These are phyloP conservation scores for Poecile montanus DNA, from an alignment of 2,797 vertebrate species.

Conservation along the genomic window DNA sequence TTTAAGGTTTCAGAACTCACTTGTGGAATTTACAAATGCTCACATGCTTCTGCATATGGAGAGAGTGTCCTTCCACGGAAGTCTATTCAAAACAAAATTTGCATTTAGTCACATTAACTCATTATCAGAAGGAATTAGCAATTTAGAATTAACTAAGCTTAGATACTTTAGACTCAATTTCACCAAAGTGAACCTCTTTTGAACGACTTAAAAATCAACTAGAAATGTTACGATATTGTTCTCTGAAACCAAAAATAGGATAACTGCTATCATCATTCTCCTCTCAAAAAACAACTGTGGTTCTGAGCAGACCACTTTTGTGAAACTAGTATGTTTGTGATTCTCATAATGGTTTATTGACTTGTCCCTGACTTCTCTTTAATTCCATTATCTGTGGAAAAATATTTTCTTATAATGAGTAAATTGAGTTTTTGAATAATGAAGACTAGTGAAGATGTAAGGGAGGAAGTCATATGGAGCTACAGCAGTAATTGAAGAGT, in stretches of 20 bases:
- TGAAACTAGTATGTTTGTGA: not conserved
- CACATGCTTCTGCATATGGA: not conserved
- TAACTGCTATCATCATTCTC: not conserved
- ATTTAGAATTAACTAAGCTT: not conserved
- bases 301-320: not conserved
- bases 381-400: slow-evolving; percentile 40
- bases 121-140: not conserved
- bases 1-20: not conserved
- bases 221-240: not conserved
- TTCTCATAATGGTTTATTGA: slow-evolving; percentile 59
- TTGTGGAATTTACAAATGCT: not conserved
- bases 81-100: not conserved
- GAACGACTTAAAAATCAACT: not conserved
- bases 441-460: slow-evolving; percentile 21
- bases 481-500: slow-evolving; percentile 23
- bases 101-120: not conserved
- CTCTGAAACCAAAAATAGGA: not conserved
- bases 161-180: not conserved
- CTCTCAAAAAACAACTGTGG: not conserved
- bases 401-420: slow-evolving; percentile 37
- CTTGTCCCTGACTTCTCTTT: slow-evolving; percentile 30
- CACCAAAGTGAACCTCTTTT: not conserved
- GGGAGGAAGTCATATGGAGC: slow-evolving; percentile 4
- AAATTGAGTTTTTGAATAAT: slow-evolving; percentile 61
- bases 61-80: not conserved